phyloP scores from a whole-genome alignment of 2,113 vertebrate species.

The Bambusicola thoracicus region DNA sequence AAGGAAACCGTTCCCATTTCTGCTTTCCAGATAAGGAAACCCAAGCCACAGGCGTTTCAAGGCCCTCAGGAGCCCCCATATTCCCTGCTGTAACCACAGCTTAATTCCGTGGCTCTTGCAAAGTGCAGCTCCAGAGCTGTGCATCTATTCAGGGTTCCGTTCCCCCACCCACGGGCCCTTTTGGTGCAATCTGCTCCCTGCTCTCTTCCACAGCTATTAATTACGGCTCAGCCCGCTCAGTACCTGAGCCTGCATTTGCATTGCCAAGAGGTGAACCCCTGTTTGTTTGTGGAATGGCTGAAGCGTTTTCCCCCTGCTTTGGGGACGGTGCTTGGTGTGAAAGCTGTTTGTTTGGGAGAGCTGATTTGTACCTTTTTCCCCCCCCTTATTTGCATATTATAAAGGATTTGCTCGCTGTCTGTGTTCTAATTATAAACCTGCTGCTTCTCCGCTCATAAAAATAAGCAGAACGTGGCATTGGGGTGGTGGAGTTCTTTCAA shows the following conservation, averaged over 20 bases:
- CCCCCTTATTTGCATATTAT: neutral
- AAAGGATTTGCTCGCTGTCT: neutral
- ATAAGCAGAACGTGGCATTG: neutral
- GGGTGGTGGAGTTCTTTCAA: neutral
- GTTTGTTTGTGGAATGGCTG: neutral
- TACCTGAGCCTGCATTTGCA: neutral
- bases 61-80: neutral
- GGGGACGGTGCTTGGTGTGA: neutral
- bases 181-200: neutral
- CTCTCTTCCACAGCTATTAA: neutral
- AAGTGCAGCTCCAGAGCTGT: neutral
- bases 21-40: neutral
- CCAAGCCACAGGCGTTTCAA: neutral
- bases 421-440: neutral
- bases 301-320: neutral
- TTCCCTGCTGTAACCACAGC: neutral
- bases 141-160: neutral
- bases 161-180: neutral
- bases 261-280: neutral
- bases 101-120: neutral
- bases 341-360: neutral
- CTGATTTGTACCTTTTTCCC: fast-evolving
- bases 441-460: neutral
- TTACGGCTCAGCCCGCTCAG: fast-evolving
- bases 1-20: neutral